Evolutionary conservation across 2,888 invertebrate species (phyloP), one percentile per base, ranked within the genome.

Genomic region (Oscheius sp.): DNA sequence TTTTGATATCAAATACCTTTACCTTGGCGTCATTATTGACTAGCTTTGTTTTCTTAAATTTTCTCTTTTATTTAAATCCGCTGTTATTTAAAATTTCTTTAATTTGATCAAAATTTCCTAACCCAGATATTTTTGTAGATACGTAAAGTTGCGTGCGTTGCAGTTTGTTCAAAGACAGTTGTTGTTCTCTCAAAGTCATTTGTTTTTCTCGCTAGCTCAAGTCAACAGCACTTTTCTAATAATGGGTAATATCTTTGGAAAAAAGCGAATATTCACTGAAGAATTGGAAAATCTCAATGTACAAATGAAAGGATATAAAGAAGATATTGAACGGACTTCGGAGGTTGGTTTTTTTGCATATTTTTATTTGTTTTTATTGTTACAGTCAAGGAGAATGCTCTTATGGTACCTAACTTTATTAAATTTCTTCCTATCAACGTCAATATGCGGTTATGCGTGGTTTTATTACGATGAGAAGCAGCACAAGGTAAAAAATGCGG

Each of bases 291-390:
- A 46, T 18, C 18, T 70, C n/a, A 46, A 58, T 1, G 16, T n/a
- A n/a, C 59, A 59, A 21, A 70, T 70, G 59, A 70, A 70, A n/a
- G 9, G n/a, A 29, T 70, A 70, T 29, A 70, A 70, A 21, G 45
- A 58, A 1, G 70, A 70, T 21, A 70, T 70, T 2, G 59, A 70
- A 27, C 45, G 46, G n/a, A 70, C 70, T 2, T 70, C 46, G 7
- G 70, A 70, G 59, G 70, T 46, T n/a, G 35, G 41, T 2, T 27
- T 49, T 29, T 29, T 53, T 1, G 1, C 6, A 13, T 66, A 29
- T 52, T 18, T 66, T 66, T 64, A 46, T 53, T 7, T 12, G 5
- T 0, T 41, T 53, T 16, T 29, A 6, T 1, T 13, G 7, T 55
- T 69, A 43, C 45, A 70, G 70, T 59, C 70, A 9, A 58, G 45